Evolutionary conservation across 2,888 invertebrate genomes (phyloP).

Genomic region (Brachyopa scutellaris): DNA sequence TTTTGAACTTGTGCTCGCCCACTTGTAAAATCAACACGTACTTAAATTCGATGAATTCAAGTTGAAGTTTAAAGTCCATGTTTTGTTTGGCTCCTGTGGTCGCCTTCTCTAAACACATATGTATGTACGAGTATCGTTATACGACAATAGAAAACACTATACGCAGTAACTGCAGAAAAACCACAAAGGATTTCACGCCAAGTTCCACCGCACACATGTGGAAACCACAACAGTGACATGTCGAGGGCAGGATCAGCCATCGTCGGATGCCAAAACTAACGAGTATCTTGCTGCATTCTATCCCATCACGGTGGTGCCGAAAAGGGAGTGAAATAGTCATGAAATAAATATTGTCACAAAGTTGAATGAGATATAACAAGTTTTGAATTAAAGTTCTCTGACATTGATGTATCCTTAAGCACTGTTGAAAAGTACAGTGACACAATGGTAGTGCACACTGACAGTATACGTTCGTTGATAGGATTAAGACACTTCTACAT

Average conservation of each 20-base stretch:
- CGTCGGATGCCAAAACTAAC: not conserved
- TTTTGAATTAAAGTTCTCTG: constrained; percentile 51
- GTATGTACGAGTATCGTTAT: not conserved
- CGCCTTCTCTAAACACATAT: too few relatives aligned
- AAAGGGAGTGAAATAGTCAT: constrained; percentile 21
- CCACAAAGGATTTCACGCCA: constrained; percentile 3
- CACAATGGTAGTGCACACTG: constrained; percentile 1
- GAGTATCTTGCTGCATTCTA: too few relatives aligned
- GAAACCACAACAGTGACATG: constrained; percentile 3
- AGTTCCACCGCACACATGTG: constrained; percentile 6
- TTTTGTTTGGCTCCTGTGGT: too few relatives aligned
- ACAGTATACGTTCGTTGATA: constrained; percentile 14
- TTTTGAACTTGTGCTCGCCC: too few relatives aligned
- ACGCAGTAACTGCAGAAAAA: not conserved
- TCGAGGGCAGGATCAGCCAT: not conserved
- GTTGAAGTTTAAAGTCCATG: too few relatives aligned
- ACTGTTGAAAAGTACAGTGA: not conserved
- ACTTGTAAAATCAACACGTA: too few relatives aligned
- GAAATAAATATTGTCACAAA: constrained; percentile 50
- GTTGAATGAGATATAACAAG: constrained; percentile 47
- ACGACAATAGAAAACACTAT: not conserved
- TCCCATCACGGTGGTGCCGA: too few relatives aligned
- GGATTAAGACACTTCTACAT: constrained; percentile 30
- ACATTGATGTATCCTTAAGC: constrained; percentile 39
- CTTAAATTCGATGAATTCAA: too few relatives aligned